Evolutionary conservation across 2,113 vertebrate species (phyloP), one percentile per base, ranked within the genome.

Genomic region (Callaeas wilsoni): DNA sequence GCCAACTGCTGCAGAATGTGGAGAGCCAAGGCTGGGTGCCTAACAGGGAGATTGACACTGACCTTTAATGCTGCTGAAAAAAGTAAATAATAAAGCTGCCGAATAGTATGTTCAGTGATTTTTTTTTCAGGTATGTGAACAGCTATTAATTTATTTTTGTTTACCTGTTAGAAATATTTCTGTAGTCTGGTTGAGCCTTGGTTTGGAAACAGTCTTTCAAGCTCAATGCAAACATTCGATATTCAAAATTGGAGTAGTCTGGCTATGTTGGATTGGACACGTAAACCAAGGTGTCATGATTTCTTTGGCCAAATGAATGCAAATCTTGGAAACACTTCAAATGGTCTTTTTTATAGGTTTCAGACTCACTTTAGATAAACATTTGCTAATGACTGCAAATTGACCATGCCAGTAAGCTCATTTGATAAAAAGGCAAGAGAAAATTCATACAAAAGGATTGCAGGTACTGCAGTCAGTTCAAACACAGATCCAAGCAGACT

Each of bases 291-390:
- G 56, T 70, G 59, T 81, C 68, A 55, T 29, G 32, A 90, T 81
- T 92, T 93, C 83, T 89, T 93, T 73, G 71, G 69, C 42, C 64
- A 86, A 81, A 90, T 42, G 12, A 84, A 71, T 64, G 63, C 33
- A 85, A 87, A 77, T 47, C 64, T 84, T 95, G 79, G 91, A 86
- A 92, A 60, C 29, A 56, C 57, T 94, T 94, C 68, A 90, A 56
- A 81, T 52, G 33, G 35, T 53, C 47, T 62, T 74, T 95, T 92
- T 87, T 52, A 75, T 27, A 71, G 47, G 44, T 89, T 94, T 95
- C 80, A 85, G 82, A 85, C 42, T 87, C 52, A 52, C 35, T 81
- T 84, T 21, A 63, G 41, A 63, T 81, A 91, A 91, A 94, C 52
- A 82, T 71, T 84, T 81, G 47, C 60, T 87, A 89, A 89, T 55